Evolutionary conservation across 2,113 vertebrate species (phyloP), one percentile per base, ranked within the genome.

Genomic region (Labeo catla): DNA sequence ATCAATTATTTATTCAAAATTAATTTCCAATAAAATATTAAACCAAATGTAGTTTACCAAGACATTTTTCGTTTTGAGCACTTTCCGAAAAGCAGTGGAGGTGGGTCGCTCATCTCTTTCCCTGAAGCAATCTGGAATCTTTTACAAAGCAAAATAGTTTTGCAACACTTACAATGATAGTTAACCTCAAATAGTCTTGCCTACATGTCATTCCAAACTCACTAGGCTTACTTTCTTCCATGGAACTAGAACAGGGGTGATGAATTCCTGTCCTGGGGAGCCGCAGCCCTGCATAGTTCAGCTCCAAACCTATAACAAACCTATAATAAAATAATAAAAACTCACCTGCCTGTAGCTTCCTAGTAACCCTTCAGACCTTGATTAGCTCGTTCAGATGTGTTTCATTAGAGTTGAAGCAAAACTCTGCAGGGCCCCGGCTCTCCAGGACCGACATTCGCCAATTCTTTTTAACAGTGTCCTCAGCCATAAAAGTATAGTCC

Each of bases 101-200:
- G 0, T 21, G 0, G 92, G 86, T n/a, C 34, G 2, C 83, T 92
- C 84, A 15, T 91, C 88, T 15, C 5, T 0, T 4, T 73, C 11
- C 77, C 0, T 84, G 73, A 84, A 63, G 80, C 95, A 95, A 8
- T 57, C 88, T 86, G 72, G 13, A 89, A 97, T 92, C 95, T 96
- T 76, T 76, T 76, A 76, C 11, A 49, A 50, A 50, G 11, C n/a
- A 50, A 76, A 76, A 76, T n/a, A 13, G 28, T 50, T 74, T 23
- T 47, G 6, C 23, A 23, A 15, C 8, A 76, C 6, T 23, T 76
- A 76, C 12, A 72, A 19, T 45, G 19, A 36, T 15, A 16, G 65
- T 36, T 68, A 13, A 36, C 65, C 13, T 13, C 6, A 15, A 39
- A 39, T 4, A 68, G 8, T 34, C 2, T 34, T 66, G 63, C 13